phyloP scores from a whole-genome alignment of 2,113 vertebrate species.

The Entelurus aequoreus region DNA sequence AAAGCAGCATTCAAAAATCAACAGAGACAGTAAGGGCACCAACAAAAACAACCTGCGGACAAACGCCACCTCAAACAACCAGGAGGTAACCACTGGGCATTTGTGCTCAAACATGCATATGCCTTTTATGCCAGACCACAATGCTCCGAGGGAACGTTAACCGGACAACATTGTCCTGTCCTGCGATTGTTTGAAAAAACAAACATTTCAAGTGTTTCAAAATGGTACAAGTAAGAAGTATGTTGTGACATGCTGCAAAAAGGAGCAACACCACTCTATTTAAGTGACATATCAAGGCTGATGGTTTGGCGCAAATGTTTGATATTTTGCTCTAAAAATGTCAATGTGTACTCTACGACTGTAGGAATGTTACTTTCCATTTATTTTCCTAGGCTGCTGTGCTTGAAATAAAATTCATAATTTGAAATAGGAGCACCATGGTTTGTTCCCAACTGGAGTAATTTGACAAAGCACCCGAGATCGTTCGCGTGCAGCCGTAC shows the following conservation, averaged over 20 bases:
- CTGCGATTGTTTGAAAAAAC: constrained; percentile 36
- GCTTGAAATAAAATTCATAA: neutral
- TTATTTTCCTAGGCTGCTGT: neutral
- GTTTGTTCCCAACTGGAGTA: constrained; percentile 2
- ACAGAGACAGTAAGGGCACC: constrained; percentile 41
- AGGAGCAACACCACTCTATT: neutral
- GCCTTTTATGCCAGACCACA: constrained; percentile 47
- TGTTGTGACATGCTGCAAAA: constrained; percentile 1
- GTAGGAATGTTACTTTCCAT: neutral
- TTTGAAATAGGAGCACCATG: neutral
- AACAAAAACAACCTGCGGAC: constrained; percentile 49
- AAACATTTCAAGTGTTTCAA: neutral
- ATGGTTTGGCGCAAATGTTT: constrained; percentile 1
- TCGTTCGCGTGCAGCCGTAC: constrained; percentile 3
- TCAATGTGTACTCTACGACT: neutral
- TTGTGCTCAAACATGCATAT: constrained; percentile 39
- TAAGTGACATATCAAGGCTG: constrained; percentile 7
- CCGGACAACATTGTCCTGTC: constrained; percentile 35
- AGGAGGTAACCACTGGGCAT: constrained; percentile 49
- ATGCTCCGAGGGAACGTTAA: constrained; percentile 31
- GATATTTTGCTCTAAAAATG: constrained; percentile 6
- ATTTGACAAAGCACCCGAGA: neutral
- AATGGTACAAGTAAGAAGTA: neutral
- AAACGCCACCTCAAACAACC: constrained; percentile 30
- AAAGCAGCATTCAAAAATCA: constrained; percentile 35